Evolutionary conservation across 2,797 vertebrate genomes (phyloP).

Genomic region (Rhyacichthys aspro): DNA sequence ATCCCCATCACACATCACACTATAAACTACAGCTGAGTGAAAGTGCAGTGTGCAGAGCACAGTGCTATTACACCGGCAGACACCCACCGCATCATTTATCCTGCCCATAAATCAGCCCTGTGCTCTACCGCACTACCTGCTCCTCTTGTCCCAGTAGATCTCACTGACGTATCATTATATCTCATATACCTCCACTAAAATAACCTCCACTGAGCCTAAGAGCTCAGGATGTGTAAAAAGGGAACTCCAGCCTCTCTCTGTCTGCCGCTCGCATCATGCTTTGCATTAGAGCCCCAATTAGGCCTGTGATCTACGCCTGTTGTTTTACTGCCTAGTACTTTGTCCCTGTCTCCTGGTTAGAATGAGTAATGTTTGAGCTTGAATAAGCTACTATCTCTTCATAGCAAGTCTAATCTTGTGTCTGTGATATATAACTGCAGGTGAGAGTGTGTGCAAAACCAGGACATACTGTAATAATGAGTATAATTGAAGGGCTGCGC

Average conservation of each 20-base stretch:
- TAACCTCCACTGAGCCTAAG: constrained; percentile 68
- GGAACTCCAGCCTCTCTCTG: constrained; percentile 46
- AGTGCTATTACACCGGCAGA: constrained; percentile 76
- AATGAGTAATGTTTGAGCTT: constrained; percentile 55
- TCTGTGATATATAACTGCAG: constrained; percentile 50
- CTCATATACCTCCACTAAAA: constrained; percentile 75
- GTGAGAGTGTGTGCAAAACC: constrained; percentile 58
- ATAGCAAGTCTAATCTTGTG: constrained; percentile 48
- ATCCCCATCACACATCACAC: constrained; percentile 75
- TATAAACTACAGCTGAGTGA: constrained; percentile 77
- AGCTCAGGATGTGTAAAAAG: constrained; percentile 56
- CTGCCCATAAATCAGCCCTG: constrained; percentile 77
- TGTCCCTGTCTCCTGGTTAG: constrained; percentile 40
- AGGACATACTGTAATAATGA: constrained; percentile 62
- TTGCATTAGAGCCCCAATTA: constrained; percentile 65
- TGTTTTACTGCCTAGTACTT: constrained; percentile 56
- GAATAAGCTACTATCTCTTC: constrained; percentile 47
- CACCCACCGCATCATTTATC: constrained; percentile 79
- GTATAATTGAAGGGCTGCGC: constrained; percentile 60
- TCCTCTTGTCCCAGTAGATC: constrained; percentile 75
- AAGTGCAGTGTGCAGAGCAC: constrained; percentile 67
- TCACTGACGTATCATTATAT: constrained; percentile 76
- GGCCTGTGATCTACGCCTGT: constrained; percentile 50
- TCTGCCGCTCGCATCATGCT: constrained; percentile 50
- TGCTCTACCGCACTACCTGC: constrained; percentile 72